phyloP scores from a whole-genome alignment of 2,113 vertebrate genomes.

The Strix aluco region DNA sequence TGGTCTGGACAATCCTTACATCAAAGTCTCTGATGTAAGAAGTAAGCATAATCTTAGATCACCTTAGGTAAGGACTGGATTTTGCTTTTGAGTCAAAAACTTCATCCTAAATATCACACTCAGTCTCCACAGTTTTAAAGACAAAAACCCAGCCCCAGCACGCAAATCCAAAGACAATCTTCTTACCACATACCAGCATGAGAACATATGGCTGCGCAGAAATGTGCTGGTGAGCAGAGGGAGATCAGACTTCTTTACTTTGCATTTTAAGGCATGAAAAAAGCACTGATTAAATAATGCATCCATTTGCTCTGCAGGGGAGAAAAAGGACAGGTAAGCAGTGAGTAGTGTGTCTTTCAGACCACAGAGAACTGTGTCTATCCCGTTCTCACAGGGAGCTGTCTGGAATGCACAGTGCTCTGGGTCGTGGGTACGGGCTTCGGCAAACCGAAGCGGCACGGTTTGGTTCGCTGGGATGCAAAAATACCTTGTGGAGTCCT shows the following conservation, averaged over 20 bases:
- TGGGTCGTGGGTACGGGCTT: background rate
- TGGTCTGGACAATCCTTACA: background rate
- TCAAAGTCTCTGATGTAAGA: background rate
- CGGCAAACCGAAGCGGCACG: background rate
- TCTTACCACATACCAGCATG: constrained; percentile 88
- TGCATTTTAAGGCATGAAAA: constrained; percentile 90
- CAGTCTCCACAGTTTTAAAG: background rate
- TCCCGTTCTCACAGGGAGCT: background rate
- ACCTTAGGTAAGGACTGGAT: background rate
- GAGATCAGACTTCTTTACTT: constrained; percentile 92
- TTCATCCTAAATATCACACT: background rate
- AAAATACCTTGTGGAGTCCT: constrained; percentile 84
- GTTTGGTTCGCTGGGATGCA: background rate
- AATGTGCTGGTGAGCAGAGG: constrained; percentile 93
- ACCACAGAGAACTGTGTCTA: background rate
- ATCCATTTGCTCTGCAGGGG: constrained; percentile 90
- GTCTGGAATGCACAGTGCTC: background rate
- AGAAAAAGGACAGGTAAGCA: background rate
- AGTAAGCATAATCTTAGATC: background rate
- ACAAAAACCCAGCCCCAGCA: background rate
- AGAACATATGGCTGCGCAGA: constrained; percentile 90
- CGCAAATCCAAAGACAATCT: background rate
- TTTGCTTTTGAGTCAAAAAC: background rate
- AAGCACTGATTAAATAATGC: constrained; percentile 88
- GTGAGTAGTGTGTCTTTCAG: background rate